A percentile compares a stretch with the other conserved stretches of the same genome.
phyloP scores from a whole-genome alignment of 2,797 vertebrate species.

The Pagetopsis macropterus region DNA sequence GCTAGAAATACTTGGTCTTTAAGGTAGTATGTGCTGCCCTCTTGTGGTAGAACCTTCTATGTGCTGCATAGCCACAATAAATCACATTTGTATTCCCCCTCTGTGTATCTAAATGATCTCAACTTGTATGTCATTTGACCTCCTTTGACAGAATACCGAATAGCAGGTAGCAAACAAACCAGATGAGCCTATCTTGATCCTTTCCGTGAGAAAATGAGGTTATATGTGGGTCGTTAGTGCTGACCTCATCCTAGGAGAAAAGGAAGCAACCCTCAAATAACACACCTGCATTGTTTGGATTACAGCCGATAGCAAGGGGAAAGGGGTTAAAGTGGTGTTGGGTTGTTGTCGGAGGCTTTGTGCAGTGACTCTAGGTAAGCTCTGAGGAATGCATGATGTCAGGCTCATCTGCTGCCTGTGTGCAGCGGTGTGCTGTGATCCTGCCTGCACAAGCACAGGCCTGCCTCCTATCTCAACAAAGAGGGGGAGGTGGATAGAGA shows the following conservation, averaged over 20 bases:
- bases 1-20: background rate
- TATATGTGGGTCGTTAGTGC: conserved; percentile 5
- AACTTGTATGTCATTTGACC: conserved; percentile 17
- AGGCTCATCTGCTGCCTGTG: conserved; percentile 37
- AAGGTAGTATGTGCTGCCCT: conserved; percentile 62
- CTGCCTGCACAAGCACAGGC: conserved; percentile 73
- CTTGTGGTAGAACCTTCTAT: conserved; percentile 52
- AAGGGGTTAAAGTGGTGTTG: conserved; percentile 38
- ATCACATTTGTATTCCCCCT: background rate
- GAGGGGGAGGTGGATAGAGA: conserved; percentile 6
- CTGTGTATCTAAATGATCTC: conserved; percentile 4
- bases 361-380: conserved; percentile 56
- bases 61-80: background rate
- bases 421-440: conserved; percentile 47
- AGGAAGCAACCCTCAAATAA: conserved; percentile 20
- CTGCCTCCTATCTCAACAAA: conserved; percentile 64
- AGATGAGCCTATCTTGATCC: conserved; percentile 17
- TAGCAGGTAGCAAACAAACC: conserved; percentile 5
- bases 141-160: conserved; percentile 10
- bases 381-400: conserved; percentile 78
- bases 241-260: conserved; percentile 59
- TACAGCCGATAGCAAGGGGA: conserved; percentile 45
- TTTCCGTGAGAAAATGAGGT: conserved; percentile 43
- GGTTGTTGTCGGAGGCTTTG: conserved; percentile 50
- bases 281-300: conserved; percentile 50